Evolutionary conservation across 1,140 invertebrate species (phyloP).

Genomic region (Halotydeus destructor): DNA sequence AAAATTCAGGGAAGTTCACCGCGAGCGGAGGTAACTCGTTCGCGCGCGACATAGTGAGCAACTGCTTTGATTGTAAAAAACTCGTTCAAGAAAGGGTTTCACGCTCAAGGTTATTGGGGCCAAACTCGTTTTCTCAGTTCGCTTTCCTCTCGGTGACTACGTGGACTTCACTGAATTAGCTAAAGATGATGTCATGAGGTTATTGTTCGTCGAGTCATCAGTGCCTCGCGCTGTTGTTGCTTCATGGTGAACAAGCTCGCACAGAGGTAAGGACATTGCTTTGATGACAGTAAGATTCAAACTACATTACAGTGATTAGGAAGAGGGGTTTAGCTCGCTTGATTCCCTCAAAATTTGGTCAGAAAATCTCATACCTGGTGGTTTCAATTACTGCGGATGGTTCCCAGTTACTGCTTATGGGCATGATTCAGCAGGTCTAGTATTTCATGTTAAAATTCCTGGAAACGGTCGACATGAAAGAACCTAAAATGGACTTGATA

Average conservation of each 20-base stretch:
- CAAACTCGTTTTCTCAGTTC: too few relatives aligned
- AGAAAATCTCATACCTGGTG: constrained; percentile 63
- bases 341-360: constrained; percentile 66
- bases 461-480: constrained; percentile 59
- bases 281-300: constrained; percentile 3
- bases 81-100: too few relatives aligned
- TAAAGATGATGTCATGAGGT: constrained; percentile 67
- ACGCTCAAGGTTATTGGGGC: too few relatives aligned
- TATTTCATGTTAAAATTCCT: constrained; percentile 88
- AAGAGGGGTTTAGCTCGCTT: constrained; percentile 43
- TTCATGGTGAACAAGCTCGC: constrained; percentile 62
- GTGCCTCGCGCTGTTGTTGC: constrained; percentile 78
- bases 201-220: constrained; percentile 77
- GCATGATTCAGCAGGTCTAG: constrained; percentile 78
- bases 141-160: too few relatives aligned
- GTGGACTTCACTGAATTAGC: constrained; percentile 74
- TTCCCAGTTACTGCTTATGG: constrained; percentile 85
- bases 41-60: too few relatives aligned
- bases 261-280: constrained; percentile 35
- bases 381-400: constrained; percentile 72
- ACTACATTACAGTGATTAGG: constrained; percentile 39
- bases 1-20: too few relatives aligned
- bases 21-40: too few relatives aligned
- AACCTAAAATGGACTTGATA: constrained; percentile 57
- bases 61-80: too few relatives aligned